Percentiles rank a stretch among this genome's conserved stretches.
These are phyloP conservation scores for Nibea albiflora DNA, from an alignment of 2,113 vertebrate genomes.

Conservation along the genomic window DNA sequence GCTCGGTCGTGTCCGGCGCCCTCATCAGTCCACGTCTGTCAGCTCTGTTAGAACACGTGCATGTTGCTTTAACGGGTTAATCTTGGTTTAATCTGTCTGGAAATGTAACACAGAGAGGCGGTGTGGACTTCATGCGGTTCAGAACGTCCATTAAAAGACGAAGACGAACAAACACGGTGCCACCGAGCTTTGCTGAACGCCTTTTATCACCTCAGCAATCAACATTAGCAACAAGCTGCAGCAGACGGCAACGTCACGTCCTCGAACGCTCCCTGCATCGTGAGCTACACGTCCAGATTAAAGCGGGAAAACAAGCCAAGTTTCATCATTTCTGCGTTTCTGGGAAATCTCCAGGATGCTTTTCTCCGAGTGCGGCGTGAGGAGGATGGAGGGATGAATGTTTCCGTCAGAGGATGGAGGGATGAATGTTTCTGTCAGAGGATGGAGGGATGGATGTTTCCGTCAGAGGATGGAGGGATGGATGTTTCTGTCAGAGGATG, in stretches of 20 bases:
- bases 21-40: too few species aligned
- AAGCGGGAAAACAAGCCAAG: background rate
- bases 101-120: background rate
- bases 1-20: too few species aligned
- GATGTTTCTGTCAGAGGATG: too few species aligned
- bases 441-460: too few species aligned
- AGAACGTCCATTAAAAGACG: background rate
- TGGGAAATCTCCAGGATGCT: background rate
- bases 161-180: too few species aligned
- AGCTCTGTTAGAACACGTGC: too few species aligned
- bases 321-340: slow-evolving; percentile 33
- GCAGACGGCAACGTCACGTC: background rate
- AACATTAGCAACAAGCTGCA: too few species aligned
- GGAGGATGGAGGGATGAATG: slow-evolving; percentile 49
- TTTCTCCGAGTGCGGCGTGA: too few species aligned
- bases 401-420: slow-evolving; percentile 44
- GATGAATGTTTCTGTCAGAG: slow-evolving; percentile 54
- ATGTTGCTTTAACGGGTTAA: too few species aligned
- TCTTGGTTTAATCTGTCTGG: background rate
- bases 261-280: background rate
- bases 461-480: slow-evolving; percentile 65
- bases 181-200: too few species aligned
- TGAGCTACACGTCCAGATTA: background rate
- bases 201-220: too few species aligned
- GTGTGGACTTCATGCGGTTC: background rate